phyloP scores from a whole-genome alignment of 2,797 vertebrate genomes.

The Hafferia zeledoni region DNA sequence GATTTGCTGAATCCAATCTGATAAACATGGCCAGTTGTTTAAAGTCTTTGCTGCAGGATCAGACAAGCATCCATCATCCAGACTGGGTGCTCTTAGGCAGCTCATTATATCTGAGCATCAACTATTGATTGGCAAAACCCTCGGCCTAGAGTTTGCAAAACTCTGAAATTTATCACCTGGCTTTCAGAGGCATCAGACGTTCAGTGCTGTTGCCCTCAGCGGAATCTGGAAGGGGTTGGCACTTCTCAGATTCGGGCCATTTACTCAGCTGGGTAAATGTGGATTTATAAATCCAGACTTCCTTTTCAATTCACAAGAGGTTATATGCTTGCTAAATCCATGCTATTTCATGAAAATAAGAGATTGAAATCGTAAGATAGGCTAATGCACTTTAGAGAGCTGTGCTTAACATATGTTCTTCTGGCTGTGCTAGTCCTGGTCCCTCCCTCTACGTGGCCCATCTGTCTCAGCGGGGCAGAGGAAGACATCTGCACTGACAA shows the following conservation, averaged over 20 bases:
- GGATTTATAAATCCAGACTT: background rate
- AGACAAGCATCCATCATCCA: conserved; percentile 1
- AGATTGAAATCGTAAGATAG: background rate
- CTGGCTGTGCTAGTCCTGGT: background rate
- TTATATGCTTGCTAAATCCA: background rate
- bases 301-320: background rate
- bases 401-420: background rate
- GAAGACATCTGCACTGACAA: background rate
- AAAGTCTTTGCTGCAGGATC: background rate
- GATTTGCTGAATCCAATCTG: background rate
- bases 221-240: background rate
- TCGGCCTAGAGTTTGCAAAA: background rate
- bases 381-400: background rate
- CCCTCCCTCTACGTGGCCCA: rapidly evolving
- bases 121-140: background rate
- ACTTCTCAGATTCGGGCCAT: background rate
- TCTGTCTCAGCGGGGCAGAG: background rate
- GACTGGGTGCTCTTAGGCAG: background rate
- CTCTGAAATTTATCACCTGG: conserved; percentile 11
- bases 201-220: background rate
- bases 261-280: background rate
- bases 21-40: background rate
- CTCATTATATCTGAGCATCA: background rate
- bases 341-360: background rate
- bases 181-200: background rate